Evolutionary conservation across 2,113 vertebrate species (phyloP), one percentile per base, ranked within the genome.

Genomic region (Megalops atlanticus): DNA sequence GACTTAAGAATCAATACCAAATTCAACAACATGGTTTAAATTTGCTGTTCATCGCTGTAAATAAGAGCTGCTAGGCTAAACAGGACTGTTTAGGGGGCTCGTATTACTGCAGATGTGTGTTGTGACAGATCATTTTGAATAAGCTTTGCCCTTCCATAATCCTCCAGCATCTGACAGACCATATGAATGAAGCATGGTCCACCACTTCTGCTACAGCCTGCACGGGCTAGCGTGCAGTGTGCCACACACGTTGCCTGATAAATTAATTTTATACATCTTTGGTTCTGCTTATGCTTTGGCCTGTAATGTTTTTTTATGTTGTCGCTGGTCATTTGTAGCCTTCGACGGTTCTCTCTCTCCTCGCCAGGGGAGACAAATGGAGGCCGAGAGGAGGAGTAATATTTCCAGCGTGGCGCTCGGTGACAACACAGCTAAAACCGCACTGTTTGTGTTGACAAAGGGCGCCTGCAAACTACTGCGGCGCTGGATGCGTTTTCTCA

Each of bases 241-340:
- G 39, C 49, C 47, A 75, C 49, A 35, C 49, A 21, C 33, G 64
- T 33, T 33, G 64, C 21, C 39, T 45, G n/a, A 24, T 38, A 80
- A 79, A 80, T 52, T 74, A 15, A 74, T 74, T 80, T 70, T 80
- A 80, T 74, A 73, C 70, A 73, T 73, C 70, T 54, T 49, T 70
- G 39, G 69, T 45, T 74, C 47, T 54, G 18, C 41, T 73, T 40
- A 45, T 33, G 40, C n/a, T 71, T 39, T 49, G 47, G 39, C 79
- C 79, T 52, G 35, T 80, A 72, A 79, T 71, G 69, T 49, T 31
- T 71, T n/a, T 79, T 79, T 49, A 47, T 71, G 64, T n/a, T 58
- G 27, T 10, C 64, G 15, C 14, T 54, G 45, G 68, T 52, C 41
- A 45, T 40, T n/a, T 31, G 72, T 69, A 14, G 47, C 69, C 43